Base-by-base conservation (phyloP, 2,113 vertebrate species). In the Hiodon tergisus region DNA sequence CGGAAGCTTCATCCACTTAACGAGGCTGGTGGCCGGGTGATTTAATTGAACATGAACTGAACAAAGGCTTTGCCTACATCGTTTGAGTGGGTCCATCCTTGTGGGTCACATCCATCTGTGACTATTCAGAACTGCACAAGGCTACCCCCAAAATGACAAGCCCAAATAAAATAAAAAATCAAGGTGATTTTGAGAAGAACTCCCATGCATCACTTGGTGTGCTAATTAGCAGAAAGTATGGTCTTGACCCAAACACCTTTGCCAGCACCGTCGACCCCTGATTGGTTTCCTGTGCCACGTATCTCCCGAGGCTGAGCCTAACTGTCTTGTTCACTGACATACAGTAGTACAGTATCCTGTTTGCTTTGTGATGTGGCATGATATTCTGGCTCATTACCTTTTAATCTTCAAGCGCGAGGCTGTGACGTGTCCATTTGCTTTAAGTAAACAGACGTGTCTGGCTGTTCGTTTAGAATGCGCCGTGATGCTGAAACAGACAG, bases 391-490 rank as follows among this genome's bases (percentile, higher is more conserved):
- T 80, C 79, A 69, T 77, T 71, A 52, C 31, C 16, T 58, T 69
- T 70, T 31, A 59, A 50, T 67, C 53, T 52, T 57, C n/a, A 47
- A 58, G 57, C 60, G 60, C 47, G 71, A 63, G 67, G 16, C 67
- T 8, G 46, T 67, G 73, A 48, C 66, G 31, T 46, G 71, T 46
- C 55, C 67, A 60, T 46, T 78, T 76, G 65, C 17, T 52, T 51
- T 74, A 13, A 78, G 72, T 68, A 78, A 81, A 81, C 71, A 77
- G 31, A 77, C 52, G 47, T n/a, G 54, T 48, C 57, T 58, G 66
- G n/a, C 16, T 7, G 52, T 31, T 2, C 72, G 13, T 14, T n/a
- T 55, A 6, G 6, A 53, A 57, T 13, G 62, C 6, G 16, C 8
- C 3, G 51, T 46, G 16, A 9, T 6, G 31, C 16, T 4, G 2